Evolutionary conservation across 2,797 vertebrate species (phyloP).

Genomic region (Babyrousa celebensis): DNA sequence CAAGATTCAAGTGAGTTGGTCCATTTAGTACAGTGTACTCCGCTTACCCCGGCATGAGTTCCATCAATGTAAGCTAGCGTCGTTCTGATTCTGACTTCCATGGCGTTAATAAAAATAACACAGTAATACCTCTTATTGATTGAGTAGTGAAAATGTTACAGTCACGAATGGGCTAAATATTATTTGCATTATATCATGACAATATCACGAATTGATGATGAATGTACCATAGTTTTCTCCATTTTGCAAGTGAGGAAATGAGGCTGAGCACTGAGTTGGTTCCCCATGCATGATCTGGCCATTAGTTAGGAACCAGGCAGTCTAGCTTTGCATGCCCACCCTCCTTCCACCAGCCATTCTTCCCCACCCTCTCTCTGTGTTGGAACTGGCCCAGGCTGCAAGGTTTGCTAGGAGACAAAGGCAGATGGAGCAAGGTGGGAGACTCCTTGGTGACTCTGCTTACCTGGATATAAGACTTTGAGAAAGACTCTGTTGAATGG

Average conservation of each 20-base stretch:
- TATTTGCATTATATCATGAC: slow-evolving; percentile 7
- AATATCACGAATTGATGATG: not conserved
- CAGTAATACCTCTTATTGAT: not conserved
- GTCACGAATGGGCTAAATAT: not conserved
- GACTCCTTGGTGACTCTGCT: not conserved
- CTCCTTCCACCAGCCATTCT: not conserved
- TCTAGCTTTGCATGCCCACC: too few relatives aligned
- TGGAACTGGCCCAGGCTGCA: not conserved
- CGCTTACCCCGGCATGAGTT: not conserved
- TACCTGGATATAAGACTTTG: not conserved
- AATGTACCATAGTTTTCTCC: not conserved
- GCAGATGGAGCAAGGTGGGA: not conserved
- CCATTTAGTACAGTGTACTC: slow-evolving; percentile 1
- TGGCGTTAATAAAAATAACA: not conserved
- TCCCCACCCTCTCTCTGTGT: not conserved
- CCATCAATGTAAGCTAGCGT: not conserved
- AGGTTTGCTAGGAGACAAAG: not conserved
- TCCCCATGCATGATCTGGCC: not conserved
- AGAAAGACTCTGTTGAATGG: not conserved
- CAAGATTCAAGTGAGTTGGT: not conserved
- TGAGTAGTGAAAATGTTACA: not conserved
- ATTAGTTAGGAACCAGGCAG: not conserved
- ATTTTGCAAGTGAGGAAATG: slow-evolving; percentile 41
- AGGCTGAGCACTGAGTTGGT: slow-evolving; percentile 6
- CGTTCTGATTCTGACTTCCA: not conserved